phyloP scores from a whole-genome alignment of 2,888 invertebrate genomes.

The Patella caerulea region DNA sequence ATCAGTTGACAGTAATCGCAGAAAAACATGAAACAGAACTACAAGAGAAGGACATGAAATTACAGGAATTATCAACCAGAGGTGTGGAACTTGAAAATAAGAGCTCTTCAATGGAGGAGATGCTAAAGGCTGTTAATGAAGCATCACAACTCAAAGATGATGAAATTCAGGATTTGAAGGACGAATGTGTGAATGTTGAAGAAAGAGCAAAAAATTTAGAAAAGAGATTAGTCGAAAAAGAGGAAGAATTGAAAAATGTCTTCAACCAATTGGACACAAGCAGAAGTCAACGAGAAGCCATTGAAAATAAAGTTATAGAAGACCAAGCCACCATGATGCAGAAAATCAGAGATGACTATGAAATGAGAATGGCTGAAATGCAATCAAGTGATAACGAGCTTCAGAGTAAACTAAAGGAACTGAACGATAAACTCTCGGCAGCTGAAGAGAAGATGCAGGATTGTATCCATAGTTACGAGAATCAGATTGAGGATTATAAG shows the following conservation, averaged over 20 bases:
- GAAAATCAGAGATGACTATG: constrained; percentile 36
- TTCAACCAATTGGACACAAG: neutral
- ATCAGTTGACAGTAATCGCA: constrained; percentile 18
- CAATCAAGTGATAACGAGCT: constrained; percentile 56
- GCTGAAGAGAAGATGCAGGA: constrained; percentile 61
- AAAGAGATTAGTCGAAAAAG: constrained; percentile 21
- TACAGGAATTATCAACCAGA: constrained; percentile 22
- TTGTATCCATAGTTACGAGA: constrained; percentile 60
- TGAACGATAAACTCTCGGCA: constrained; percentile 54
- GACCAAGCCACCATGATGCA: constrained; percentile 30
- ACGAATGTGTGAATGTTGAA: constrained; percentile 32
- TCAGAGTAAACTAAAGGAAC: constrained; percentile 52
- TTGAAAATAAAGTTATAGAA: neutral
- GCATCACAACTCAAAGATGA: constrained; percentile 48
- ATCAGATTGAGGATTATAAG: constrained; percentile 53
- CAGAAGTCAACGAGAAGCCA: constrained; percentile 13
- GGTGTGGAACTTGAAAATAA: constrained; percentile 19
- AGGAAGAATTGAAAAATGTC: constrained; percentile 25
- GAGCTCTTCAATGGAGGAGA: constrained; percentile 53
- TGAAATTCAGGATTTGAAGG: constrained; percentile 39
- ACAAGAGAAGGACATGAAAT: constrained; percentile 27
- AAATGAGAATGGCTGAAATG: constrained; percentile 46
- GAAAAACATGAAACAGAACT: constrained; percentile 23
- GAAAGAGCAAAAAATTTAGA: constrained; percentile 19
- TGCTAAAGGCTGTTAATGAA: constrained; percentile 53